These are phyloP conservation scores for Achroia grisella DNA, from an alignment of 1,140 invertebrate species.

Conservation along the genomic window DNA sequence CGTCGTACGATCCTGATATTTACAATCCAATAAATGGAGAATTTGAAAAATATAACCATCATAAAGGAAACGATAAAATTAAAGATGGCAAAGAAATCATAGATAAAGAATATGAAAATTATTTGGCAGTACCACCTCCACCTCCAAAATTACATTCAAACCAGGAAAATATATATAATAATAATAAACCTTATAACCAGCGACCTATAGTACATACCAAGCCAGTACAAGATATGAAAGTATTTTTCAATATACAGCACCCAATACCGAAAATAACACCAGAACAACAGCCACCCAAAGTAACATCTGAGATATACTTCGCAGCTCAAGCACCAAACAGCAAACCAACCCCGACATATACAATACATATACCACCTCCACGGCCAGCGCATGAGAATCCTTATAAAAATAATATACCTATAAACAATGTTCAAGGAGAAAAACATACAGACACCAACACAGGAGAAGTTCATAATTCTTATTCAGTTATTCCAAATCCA, in stretches of 20 bases:
- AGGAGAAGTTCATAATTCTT: slow-evolving; percentile 13
- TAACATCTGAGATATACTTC: slow-evolving; percentile 71
- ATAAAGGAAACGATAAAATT: slow-evolving; percentile 26
- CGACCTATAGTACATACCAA: slow-evolving; percentile 49
- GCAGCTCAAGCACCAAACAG: slow-evolving; percentile 57
- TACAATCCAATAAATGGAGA: slow-evolving; percentile 38
- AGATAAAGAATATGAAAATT: slow-evolving; percentile 68
- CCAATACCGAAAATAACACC: slow-evolving; percentile 40
- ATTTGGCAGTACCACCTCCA: slow-evolving; percentile 64
- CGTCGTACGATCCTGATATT: slow-evolving; percentile 54
- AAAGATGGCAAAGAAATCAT: slow-evolving; percentile 52
- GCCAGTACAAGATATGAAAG: slow-evolving; percentile 58
- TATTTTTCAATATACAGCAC: slow-evolving; percentile 58
- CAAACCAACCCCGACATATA: slow-evolving; percentile 45
- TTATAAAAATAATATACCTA: slow-evolving; percentile 4
- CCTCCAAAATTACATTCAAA: slow-evolving; percentile 46
- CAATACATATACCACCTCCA: slow-evolving; percentile 42
- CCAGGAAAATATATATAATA: slow-evolving; percentile 38
- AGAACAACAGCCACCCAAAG: slow-evolving; percentile 52
- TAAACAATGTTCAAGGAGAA: slow-evolving; percentile 2
- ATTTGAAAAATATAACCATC: slow-evolving; percentile 37
- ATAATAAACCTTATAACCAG: slow-evolving; percentile 45
- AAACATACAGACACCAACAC: background rate
- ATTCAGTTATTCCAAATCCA: slow-evolving; percentile 20
- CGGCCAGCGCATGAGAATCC: slow-evolving; percentile 2